Percentiles rank a stretch among this genome's conserved stretches.
These are phyloP conservation scores for Idaea aversata DNA, from an alignment of 2,888 invertebrate species.

Conservation along the genomic window DNA sequence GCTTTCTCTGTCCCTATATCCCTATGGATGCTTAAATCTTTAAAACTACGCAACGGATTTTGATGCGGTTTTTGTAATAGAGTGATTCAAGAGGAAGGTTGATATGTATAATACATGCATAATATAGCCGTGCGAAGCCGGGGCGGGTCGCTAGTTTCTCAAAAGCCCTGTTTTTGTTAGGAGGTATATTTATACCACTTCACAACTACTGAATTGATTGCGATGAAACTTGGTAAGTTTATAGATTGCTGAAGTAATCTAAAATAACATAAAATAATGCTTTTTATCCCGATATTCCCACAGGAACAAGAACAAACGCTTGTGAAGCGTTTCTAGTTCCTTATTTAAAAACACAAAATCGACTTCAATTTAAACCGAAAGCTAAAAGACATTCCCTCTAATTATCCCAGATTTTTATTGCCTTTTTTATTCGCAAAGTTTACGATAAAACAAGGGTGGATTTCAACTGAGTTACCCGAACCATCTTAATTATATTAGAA, in stretches of 20 bases:
- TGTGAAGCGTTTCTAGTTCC: background rate
- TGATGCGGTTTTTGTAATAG: too few species aligned
- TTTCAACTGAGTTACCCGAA: conserved; percentile 70
- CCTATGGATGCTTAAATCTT: too few species aligned
- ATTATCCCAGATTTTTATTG: conserved; percentile 14
- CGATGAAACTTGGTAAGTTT: background rate
- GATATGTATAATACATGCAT: too few species aligned
- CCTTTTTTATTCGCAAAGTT: conserved; percentile 36
- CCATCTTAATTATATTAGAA: conserved; percentile 71
- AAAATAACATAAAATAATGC: background rate
- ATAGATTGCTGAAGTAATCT: background rate
- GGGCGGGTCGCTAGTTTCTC: too few species aligned
- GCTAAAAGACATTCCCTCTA: conserved; percentile 13
- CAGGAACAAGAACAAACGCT: background rate
- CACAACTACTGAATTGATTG: background rate
- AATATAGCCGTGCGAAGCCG: too few species aligned
- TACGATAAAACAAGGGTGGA: conserved; percentile 48
- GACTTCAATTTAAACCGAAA: conserved; percentile 6
- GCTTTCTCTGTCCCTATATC: too few species aligned
- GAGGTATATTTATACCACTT: too few species aligned
- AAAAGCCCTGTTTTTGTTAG: too few species aligned
- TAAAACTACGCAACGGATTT: too few species aligned
- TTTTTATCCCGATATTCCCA: background rate
- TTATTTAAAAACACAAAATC: background rate
- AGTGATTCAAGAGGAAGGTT: too few species aligned